Conservation (phyloP, 2,113 vertebrate genomes). For the Benitochromis conjunctus region DNA sequence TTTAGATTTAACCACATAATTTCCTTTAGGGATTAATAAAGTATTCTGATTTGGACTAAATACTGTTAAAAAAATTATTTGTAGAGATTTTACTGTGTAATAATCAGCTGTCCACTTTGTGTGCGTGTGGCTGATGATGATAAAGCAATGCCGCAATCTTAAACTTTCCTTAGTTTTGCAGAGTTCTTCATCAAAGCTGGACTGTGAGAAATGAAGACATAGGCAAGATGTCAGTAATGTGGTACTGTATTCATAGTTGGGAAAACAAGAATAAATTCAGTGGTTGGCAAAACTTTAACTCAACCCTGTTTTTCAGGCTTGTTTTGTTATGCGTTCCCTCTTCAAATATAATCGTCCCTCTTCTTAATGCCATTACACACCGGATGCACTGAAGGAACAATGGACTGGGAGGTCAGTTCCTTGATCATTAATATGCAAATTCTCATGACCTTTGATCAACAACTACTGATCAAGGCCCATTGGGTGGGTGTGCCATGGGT, state of each 20-base stretch:
- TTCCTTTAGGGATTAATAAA: not conserved
- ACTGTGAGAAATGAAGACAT: not conserved
- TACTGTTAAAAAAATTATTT: not conserved
- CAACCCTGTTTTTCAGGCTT: not conserved
- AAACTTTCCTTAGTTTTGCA: not conserved
- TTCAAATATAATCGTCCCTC: not conserved
- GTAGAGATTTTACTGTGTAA: not conserved
- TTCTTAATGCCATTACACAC: not conserved
- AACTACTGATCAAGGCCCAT: too few species aligned
- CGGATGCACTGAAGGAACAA: too few species aligned
- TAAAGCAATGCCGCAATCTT: not conserved
- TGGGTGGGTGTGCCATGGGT: not conserved
- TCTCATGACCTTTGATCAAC: too few species aligned
- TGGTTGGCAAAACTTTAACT: not conserved
- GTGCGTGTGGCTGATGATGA: not conserved
- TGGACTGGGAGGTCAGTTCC: too few species aligned
- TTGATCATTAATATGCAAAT: too few species aligned
- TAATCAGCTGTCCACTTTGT: not conserved
- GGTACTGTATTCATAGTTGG: not conserved
- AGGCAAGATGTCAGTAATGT: not conserved
- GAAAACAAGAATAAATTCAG: not conserved
- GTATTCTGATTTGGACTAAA: not conserved
- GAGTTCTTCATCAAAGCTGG: not conserved
- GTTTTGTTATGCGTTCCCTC: not conserved
- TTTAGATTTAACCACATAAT: not conserved